A percentile compares a stretch with the other conserved stretches of the same genome.
Evolutionary conservation across 2,888 invertebrate species (phyloP).

Genomic region (Tachina grossa): DNA sequence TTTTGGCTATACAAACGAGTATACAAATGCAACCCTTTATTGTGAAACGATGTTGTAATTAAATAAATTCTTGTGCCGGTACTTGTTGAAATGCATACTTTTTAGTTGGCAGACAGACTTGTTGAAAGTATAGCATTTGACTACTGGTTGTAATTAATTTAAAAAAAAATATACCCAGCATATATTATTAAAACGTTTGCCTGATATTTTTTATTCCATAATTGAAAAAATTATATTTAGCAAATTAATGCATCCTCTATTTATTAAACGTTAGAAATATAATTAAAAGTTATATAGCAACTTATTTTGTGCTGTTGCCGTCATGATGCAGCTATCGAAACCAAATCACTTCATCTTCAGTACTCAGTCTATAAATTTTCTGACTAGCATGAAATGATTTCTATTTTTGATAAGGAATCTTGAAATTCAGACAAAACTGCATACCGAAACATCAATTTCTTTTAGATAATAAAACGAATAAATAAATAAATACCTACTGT

Average conservation of each 20-base stretch:
- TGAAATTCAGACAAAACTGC: neutral
- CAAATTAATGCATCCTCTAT: no score
- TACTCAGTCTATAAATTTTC: no score
- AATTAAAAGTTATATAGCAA: no score
- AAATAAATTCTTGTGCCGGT: conserved; percentile 20
- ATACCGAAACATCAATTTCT: neutral
- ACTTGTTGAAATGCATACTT: conserved; percentile 33
- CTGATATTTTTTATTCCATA: neutral
- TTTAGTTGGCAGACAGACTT: neutral
- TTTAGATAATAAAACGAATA: neutral
- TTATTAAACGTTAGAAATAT: no score
- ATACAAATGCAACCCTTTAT: no score
- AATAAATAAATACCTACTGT: neutral
- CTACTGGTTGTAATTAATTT: neutral
- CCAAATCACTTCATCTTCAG: no score
- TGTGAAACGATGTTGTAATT: conserved; percentile 15
- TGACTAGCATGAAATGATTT: no score
- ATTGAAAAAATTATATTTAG: neutral
- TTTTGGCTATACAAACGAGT: no score
- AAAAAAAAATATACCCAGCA: neutral
- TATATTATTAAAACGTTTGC: neutral
- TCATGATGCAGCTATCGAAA: no score
- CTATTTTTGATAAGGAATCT: no score
- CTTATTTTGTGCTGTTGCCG: no score
- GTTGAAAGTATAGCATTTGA: neutral